A percentile compares a stretch with the other conserved stretches of the same genome.
phyloP scores from a whole-genome alignment of 2,113 vertebrate species.

The Trinectes maculatus region DNA sequence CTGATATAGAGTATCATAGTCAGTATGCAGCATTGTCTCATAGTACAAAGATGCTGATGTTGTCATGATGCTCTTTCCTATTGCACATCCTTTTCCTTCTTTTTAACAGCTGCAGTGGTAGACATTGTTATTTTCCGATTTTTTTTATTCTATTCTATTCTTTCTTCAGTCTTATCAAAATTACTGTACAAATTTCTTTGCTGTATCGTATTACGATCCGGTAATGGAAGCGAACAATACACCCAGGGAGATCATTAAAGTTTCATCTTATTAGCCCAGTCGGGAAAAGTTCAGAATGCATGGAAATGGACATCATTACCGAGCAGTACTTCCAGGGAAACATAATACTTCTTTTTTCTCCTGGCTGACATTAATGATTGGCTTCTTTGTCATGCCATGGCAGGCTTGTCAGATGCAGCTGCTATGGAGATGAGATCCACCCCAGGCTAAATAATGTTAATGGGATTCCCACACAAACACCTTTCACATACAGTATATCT shows the following conservation, averaged over 20 bases:
- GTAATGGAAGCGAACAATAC: conserved; percentile 33
- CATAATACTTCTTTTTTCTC: conserved; percentile 45
- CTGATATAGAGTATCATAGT: no score
- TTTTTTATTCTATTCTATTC: not conserved
- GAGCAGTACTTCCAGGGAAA: conserved; percentile 55
- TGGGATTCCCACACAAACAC: conserved; percentile 61
- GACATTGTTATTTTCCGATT: not conserved
- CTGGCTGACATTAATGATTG: conserved; percentile 68
- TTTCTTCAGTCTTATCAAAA: conserved; percentile 13
- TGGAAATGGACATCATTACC: conserved; percentile 65
- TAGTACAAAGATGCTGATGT: not conserved
- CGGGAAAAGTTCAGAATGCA: conserved; percentile 45
- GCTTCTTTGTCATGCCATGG: conserved; percentile 54
- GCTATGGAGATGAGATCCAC: conserved; percentile 67
- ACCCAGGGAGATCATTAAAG: conserved; percentile 52
- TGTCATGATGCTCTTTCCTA: not conserved
- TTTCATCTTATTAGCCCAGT: conserved; percentile 57
- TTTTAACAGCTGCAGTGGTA: not conserved
- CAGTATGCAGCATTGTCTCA: no score
- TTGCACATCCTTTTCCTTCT: not conserved
- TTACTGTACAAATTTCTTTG: conserved; percentile 12
- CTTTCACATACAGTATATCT: conserved; percentile 49
- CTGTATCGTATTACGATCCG: conserved; percentile 14
- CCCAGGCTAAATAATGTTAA: conserved; percentile 66
- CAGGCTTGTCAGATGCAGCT: conserved; percentile 57